Evolutionary conservation across 2,113 vertebrate species (phyloP).

Genomic region (Hippopotamus amphibius): DNA sequence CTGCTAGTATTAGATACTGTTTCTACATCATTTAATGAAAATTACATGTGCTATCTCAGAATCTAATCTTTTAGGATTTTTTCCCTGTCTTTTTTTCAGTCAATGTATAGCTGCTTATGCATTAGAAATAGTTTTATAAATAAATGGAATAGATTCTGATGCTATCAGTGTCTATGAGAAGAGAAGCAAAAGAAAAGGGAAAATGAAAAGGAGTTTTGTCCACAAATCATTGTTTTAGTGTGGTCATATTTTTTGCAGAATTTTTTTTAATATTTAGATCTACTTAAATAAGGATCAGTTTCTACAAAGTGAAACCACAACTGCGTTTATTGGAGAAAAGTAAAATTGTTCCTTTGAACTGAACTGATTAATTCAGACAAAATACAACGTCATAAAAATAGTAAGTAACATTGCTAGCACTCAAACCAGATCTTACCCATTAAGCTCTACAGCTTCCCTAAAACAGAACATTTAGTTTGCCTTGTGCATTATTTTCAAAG

Average conservation of each 20-base stretch:
- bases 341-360: neutral
- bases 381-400: constrained; percentile 8
- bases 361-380: constrained; percentile 2
- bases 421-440: neutral
- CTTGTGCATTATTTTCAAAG: neutral
- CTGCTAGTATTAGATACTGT: neutral
- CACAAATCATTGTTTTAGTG: neutral
- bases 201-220: neutral
- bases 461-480: neutral
- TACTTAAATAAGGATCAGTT: neutral
- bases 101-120: neutral
- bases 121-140: neutral
- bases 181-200: neutral
- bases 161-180: neutral
- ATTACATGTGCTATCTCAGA: neutral
- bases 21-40: constrained; percentile 7
- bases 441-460: neutral
- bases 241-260: neutral
- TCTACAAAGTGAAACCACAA: constrained; percentile 23
- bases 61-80: neutral
- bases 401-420: neutral
- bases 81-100: neutral
- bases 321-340: neutral
- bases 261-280: neutral
- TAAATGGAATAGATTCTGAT: constrained; percentile 33